Percentiles rank a stretch among this genome's conserved stretches.
phyloP scores from a whole-genome alignment of 2,888 invertebrate species.

The Eilema sororculum region DNA sequence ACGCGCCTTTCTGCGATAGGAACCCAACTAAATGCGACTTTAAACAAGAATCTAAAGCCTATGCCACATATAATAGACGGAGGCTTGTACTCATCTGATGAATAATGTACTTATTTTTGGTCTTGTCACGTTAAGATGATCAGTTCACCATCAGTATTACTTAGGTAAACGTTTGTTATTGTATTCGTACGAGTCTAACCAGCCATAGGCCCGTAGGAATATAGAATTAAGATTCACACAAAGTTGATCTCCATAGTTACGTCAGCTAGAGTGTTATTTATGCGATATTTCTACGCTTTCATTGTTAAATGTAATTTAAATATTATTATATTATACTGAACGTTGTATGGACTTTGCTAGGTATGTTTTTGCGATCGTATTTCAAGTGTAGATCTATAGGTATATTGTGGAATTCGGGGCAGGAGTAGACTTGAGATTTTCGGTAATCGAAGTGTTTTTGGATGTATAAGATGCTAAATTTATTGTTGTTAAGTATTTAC shows the following conservation, averaged over 20 bases:
- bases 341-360: conserved; percentile 73
- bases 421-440: conserved; percentile 63
- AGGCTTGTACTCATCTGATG: conserved; percentile 41
- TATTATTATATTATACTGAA: conserved; percentile 70
- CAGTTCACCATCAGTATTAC: conserved; percentile 57
- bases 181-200: conserved; percentile 80
- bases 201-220: conserved; percentile 81
- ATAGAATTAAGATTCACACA: conserved; percentile 55
- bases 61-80: conserved; percentile 38
- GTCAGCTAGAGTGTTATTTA: conserved; percentile 63
- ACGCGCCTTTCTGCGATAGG: conserved; percentile 79
- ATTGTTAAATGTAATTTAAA: conserved; percentile 81
- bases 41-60: conserved; percentile 34
- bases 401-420: conserved; percentile 58
- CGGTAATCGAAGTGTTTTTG: conserved; percentile 65
- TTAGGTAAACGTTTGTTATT: conserved; percentile 58
- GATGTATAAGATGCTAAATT: conserved; percentile 72
- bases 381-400: conserved; percentile 62
- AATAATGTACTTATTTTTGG: conserved; percentile 44
- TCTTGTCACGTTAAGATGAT: conserved; percentile 49
- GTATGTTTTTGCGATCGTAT: conserved; percentile 72
- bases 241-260: conserved; percentile 61
- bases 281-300: conserved; percentile 76
- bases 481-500: conserved; percentile 81
- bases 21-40: conserved; percentile 23